Evolutionary conservation across 2,113 vertebrate species (phyloP), one percentile per base, ranked within the genome.

Genomic region (Scomber japonicus): DNA sequence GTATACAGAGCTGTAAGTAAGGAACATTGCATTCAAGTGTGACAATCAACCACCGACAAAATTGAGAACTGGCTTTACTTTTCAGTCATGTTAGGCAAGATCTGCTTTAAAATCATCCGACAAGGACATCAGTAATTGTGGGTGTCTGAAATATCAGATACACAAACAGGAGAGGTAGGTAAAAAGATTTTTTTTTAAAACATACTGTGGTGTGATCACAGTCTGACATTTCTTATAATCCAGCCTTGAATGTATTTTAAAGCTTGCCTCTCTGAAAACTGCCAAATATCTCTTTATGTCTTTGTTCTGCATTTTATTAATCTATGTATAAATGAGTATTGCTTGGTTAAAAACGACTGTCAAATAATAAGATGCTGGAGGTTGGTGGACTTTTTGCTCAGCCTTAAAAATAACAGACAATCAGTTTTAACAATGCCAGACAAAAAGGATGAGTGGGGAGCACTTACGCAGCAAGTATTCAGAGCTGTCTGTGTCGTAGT

Each of bases 401-500:
- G 14, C 53, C 24, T 60, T 49, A 16, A 16, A 44, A 27, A 44
- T 49, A 72, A 69, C 51, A 45, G 14, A 61, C 14, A 27, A 9
- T 30, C 15, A 35, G 27, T 24, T 44, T 55, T 35, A 51, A 60
- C 7, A 59, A 12, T 24, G 45, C 10, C 54, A 81, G 60, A 60
- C 7, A 21, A 44, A 71, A 65, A 66, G 50, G 59, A 27, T 16
- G 62, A 53, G 73, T 10, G 14, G 2, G 63, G 55, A 57, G 62
- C 74, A 97, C 98, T 97, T 94, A 99, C 98, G 97, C 77, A 99
- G 94, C 81, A 99, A 96, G 87, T 99, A 99, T 73, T 99, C 98
- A 0, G 98, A 99, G 95, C 97, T 99, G 96, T 99, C 98, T 0
- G 98, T 98, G 95, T 99, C 98, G 0, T 99, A 99, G 88, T 98